Percentiles rank a stretch among this genome's conserved stretches.
Evolutionary conservation across 1,140 invertebrate genomes (phyloP).

Genomic region (Platorchestia sp.): DNA sequence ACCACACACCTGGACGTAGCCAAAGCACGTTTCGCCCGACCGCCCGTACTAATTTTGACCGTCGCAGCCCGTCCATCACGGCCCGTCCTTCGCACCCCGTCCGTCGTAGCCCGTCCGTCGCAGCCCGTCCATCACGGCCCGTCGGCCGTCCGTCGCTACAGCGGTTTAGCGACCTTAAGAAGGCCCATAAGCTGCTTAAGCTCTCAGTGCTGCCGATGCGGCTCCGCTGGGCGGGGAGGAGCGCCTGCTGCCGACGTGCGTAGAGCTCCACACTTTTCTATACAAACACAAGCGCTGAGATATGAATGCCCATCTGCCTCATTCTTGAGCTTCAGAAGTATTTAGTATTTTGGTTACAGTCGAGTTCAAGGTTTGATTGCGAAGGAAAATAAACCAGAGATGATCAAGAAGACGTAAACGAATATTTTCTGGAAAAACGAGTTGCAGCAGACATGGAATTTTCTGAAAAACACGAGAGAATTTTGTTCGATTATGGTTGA

Average conservation of each 20-base stretch:
- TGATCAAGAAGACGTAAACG: too few relatives aligned
- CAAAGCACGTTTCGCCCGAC: not conserved
- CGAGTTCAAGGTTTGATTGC: too few relatives aligned
- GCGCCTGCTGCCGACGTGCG: not conserved
- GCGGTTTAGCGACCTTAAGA: conserved; percentile 18
- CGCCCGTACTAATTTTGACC: not conserved
- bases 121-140: not conserved
- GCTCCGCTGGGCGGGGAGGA: not conserved
- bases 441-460: too few relatives aligned
- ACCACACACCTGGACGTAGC: not conserved
- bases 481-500: too few relatives aligned
- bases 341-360: too few relatives aligned
- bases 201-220: conserved; percentile 5
- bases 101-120: not conserved
- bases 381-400: too few relatives aligned
- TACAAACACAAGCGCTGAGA: not conserved
- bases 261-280: not conserved
- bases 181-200: conserved; percentile 21
- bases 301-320: not conserved
- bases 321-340: not conserved
- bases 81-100: not conserved
- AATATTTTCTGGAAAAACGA: too few relatives aligned
- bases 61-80: not conserved
- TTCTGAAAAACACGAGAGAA: too few relatives aligned
- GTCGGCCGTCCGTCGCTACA: not conserved